Evolutionary conservation across 2,113 vertebrate genomes (phyloP).

Genomic region (Paedocypris sp.): DNA sequence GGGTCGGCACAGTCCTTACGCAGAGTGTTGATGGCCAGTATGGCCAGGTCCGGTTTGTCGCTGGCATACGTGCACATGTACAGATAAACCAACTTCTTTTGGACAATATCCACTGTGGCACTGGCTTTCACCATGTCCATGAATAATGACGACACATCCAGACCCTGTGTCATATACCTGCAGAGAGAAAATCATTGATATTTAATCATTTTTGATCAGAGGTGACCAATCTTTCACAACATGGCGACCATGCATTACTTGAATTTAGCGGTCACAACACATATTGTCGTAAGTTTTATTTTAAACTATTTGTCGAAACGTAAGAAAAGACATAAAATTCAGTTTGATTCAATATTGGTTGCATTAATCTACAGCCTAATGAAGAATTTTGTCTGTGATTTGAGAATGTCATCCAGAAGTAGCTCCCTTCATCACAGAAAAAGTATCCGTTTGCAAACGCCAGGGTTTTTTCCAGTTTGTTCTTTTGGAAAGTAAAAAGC

Average conservation of each 20-base stretch:
- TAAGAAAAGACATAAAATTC: too few relatives aligned
- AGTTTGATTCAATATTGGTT: too few relatives aligned
- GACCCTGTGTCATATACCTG: constrained; percentile 84
- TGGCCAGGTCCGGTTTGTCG: constrained; percentile 78
- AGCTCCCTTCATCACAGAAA: background rate
- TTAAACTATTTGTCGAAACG: too few relatives aligned
- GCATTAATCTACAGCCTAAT: too few relatives aligned
- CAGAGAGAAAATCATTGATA: background rate
- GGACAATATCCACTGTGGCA: constrained; percentile 78
- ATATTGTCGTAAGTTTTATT: too few relatives aligned
- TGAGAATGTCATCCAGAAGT: background rate
- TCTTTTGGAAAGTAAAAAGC: too few relatives aligned
- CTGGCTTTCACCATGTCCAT: constrained; percentile 94
- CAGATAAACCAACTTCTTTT: constrained; percentile 88
- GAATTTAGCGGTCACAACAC: too few relatives aligned
- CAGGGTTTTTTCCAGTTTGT: too few relatives aligned
- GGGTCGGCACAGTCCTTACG: constrained; percentile 87
- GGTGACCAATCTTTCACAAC: too few relatives aligned
- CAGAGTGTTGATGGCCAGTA: constrained; percentile 85
- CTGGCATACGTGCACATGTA: constrained; percentile 84
- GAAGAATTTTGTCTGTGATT: too few relatives aligned
- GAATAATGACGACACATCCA: constrained; percentile 80
- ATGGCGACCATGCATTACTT: too few relatives aligned
- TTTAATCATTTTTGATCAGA: background rate
- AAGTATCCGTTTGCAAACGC: too few relatives aligned